phyloP scores from a whole-genome alignment of 1,140 invertebrate genomes.

The Laupala kohalensis region DNA sequence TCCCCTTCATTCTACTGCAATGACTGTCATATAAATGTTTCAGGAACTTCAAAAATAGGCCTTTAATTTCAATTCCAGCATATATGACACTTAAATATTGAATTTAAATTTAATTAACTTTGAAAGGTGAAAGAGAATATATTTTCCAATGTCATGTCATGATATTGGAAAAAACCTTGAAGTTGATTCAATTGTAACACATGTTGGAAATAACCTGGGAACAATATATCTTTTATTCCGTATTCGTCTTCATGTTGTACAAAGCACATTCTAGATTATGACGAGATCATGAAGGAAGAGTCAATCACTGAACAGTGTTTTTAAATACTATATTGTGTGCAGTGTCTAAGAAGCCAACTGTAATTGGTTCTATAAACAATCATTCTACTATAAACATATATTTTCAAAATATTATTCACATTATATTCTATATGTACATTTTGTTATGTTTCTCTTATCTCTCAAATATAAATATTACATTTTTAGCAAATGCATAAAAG shows the following conservation, averaged over 20 bases:
- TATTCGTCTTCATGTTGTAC: background rate
- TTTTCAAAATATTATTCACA: background rate
- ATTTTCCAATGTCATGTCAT: background rate
- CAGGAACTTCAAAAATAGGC: background rate
- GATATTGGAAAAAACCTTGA: no score
- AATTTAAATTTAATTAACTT: background rate
- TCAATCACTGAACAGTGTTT: background rate
- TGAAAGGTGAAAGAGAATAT: background rate
- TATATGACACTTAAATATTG: background rate
- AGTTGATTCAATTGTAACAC: no score
- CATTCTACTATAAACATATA: background rate
- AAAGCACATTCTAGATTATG: background rate
- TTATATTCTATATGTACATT: background rate
- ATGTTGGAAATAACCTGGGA: background rate
- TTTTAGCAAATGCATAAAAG: conserved; percentile 1
- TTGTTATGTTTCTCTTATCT: background rate
- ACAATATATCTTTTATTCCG: background rate
- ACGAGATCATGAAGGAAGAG: background rate
- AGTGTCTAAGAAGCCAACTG: background rate
- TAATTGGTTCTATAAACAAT: background rate
- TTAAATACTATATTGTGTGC: background rate
- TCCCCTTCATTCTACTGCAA: background rate
- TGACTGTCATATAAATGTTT: background rate
- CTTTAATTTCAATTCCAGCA: background rate
- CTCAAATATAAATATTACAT: conserved; percentile 3